Conservation (phyloP, 1,140 invertebrate genomes). For the Bombyx mandarina region DNA sequence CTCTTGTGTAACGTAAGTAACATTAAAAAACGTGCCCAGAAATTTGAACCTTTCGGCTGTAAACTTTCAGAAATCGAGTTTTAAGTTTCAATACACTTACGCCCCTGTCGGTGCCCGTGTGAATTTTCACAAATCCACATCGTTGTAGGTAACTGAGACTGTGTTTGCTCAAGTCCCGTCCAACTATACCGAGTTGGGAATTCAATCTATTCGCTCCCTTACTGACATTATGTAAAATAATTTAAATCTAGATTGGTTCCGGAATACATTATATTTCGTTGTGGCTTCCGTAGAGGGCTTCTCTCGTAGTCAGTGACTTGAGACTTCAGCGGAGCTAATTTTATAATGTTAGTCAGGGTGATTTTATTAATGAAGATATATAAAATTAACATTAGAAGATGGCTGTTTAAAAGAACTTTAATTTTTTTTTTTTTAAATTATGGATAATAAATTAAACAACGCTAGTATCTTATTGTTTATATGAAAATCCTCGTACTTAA, state of each 20-base stretch:
- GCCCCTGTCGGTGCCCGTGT: conserved; percentile 15
- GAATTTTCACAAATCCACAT: conserved; percentile 23
- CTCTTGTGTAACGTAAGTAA: not conserved
- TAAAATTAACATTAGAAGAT: no score
- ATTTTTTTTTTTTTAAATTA: no score
- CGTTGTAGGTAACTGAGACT: conserved; percentile 17
- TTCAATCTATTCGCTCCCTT: conserved; percentile 15
- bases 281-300: not conserved
- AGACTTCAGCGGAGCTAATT: no score
- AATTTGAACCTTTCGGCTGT: not conserved
- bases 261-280: conserved; percentile 8
- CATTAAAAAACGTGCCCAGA: not conserved
- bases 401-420: no score
- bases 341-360: no score
- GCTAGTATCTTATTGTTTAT: no score
- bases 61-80: conserved; percentile 17
- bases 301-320: no score
- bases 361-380: no score
- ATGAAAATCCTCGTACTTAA: no score
- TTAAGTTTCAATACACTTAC: conserved; percentile 23
- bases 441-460: no score
- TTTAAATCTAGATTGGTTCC: conserved; percentile 10
- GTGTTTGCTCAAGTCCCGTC: conserved; percentile 15
- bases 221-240: conserved; percentile 10
- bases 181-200: conserved; percentile 13